Base-by-base conservation (phyloP, 1,140 invertebrate genomes). In the Drosophila kikkawai region DNA sequence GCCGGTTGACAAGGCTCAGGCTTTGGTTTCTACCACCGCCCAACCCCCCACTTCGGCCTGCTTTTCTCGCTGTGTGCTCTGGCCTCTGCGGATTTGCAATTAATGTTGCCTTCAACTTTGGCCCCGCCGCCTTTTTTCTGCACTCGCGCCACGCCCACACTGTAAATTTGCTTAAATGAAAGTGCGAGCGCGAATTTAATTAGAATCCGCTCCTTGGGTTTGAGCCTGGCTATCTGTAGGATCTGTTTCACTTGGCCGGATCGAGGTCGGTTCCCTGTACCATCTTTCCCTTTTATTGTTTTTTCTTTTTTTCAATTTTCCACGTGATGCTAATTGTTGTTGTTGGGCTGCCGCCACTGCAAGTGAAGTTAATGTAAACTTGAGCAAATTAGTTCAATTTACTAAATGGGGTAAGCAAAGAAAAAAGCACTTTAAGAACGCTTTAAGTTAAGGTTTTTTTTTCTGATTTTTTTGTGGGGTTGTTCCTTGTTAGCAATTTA, bases 81-180 rank as follows among this genome's bases (percentile, higher is more conserved):
- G 66, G 65, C 56, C 84, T 76, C 77, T 80, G 84, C 48, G 86
- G 85, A 88, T 88, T 88, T 85, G 85, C 85, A 90, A 88, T 88
- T 88, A 88, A 88, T 88, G 85, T 85, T 88, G 85, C 85, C 86
- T 88, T 88, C 85, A 88, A 88, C 85, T 88, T 88, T 85, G 75
- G 69, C 73, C 74, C 78, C 69, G 17, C 60, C 13, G 60, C 69
- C 70, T 47, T 15, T 50, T 37, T 56, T 37, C 61, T 65, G 29
- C 22, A 37, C 19, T 32, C 36, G 53, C 37, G 56, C 41, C 32
- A 47, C 61, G 56, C 61, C 67, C 53, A 56, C 44, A 60, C 58
- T 88, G 84, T 80, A 88, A 88, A 88, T 88, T 88, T 90, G 68
- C 81, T 90, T 88, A 90, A 88, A 74, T 80, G 85, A 91, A 88